Evolutionary conservation across 1,140 invertebrate species (phyloP), one percentile per base, ranked within the genome.

Genomic region (Centruroides sculpturatus): DNA sequence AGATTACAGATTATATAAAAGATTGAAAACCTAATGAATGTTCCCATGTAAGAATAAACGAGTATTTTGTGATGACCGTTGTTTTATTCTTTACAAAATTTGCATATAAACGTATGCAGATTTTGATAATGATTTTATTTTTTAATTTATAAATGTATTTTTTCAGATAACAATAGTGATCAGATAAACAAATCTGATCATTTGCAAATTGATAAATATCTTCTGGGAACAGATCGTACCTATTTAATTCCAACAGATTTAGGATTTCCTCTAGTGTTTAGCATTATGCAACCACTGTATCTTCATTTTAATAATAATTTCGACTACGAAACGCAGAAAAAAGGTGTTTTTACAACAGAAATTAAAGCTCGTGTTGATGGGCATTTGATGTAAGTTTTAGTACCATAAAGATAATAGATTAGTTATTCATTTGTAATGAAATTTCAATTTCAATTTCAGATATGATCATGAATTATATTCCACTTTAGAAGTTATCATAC

Each of bases 211-310:
- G n/a, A 47, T n/a, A 11, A 7, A 34, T n/a, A 47, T 46, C 12
- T 60, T 10, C n/a, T 66, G 12, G 36, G 23, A 4, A 23, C 59
- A 10, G 66, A 67, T 34, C 47, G 55, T 12, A 47, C 56, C 8
- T 65, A 63, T 46, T 9, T 61, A 5, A 55, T 67, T 5, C 64
- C 64, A 8, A 63, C 48, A 46, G 66, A 67, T 57, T 48, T 63
- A 4, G 66, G 66, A 4, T 34, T 67, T 7, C 66, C 66, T 12
- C n/a, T 66, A 12, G 23, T 55, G 0, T 59, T 67, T n/a, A 56
- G 66, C 47, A 56, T 57, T 49, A 66, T 63, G 36, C 52, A 58
- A 47, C 62, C 65, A 0, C 8, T 51, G 1, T 59, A 60, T 34
- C 51, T 53, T 9, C 55, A 59, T 49, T 53, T 63, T 47, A 35